phyloP scores from a whole-genome alignment of 2,797 vertebrate genomes.

The Cynodonichthys magdalenae region DNA sequence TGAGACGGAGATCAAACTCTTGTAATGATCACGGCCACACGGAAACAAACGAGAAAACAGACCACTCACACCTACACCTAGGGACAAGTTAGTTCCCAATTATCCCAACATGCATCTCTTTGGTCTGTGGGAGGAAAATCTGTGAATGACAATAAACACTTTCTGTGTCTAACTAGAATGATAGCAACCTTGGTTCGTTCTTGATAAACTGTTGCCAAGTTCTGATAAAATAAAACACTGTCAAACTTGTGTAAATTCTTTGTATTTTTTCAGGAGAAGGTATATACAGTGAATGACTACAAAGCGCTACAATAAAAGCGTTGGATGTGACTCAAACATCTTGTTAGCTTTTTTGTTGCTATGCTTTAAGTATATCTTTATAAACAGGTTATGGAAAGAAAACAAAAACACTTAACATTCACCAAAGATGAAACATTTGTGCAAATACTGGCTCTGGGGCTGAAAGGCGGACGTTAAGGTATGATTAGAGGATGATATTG shows the following conservation, averaged over 20 bases:
- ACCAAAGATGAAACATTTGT: slow-evolving; percentile 51
- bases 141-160: no score
- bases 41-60: no score
- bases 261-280: slow-evolving; percentile 28
- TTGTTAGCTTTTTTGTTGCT: slow-evolving; percentile 19
- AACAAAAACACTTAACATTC: slow-evolving; percentile 28
- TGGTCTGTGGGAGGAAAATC: no score
- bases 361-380: no score
- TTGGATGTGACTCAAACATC: slow-evolving; percentile 35
- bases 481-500: slow-evolving; percentile 62
- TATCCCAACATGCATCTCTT: no score
- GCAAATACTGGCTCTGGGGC: slow-evolving; percentile 57
- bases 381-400: slow-evolving; percentile 21
- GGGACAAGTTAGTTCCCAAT: no score
- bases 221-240: slow-evolving; percentile 7
- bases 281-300: slow-evolving; percentile 37
- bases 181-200: background rate
- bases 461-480: slow-evolving; percentile 48
- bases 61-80: no score
- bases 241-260: slow-evolving; percentile 17
- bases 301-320: slow-evolving; percentile 5
- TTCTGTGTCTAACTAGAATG: background rate
- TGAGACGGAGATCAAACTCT: no score
- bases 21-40: no score
- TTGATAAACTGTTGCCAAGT: background rate